Conservation (phyloP, 1,140 invertebrate genomes). For the Diachasmimorpha longicaudata region DNA sequence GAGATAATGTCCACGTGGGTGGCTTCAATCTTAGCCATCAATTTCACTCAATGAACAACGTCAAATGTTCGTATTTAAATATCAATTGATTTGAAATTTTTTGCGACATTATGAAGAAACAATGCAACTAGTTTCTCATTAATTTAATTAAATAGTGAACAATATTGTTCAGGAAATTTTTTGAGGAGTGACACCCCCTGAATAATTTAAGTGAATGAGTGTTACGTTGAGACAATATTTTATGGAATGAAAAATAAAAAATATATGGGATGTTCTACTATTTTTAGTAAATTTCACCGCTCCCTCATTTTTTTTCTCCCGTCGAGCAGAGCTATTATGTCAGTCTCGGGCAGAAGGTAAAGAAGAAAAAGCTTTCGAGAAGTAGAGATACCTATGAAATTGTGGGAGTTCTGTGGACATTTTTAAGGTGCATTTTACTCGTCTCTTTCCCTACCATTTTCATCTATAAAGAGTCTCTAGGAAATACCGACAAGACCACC, state of each 20-base stretch:
- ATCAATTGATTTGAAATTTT: not conserved
- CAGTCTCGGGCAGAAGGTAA: not conserved
- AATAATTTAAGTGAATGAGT: not conserved
- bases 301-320: not conserved
- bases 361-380: not conserved
- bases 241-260: not conserved
- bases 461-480: slow-evolving; percentile 6
- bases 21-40: slow-evolving; percentile 15
- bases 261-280: too few relatives aligned
- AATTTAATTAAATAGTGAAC: too few relatives aligned
- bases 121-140: not conserved
- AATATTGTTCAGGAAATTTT: too few relatives aligned
- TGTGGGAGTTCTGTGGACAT: not conserved
- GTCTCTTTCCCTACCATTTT: slow-evolving; percentile 22
- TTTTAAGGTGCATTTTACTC: slow-evolving; percentile 7
- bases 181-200: too few relatives aligned
- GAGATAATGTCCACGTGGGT: slow-evolving; percentile 10
- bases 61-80: not conserved
- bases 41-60: slow-evolving; percentile 14
- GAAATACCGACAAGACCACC: not conserved
- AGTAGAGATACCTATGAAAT: not conserved
- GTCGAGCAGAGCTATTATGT: not conserved
- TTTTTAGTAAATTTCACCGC: not conserved
- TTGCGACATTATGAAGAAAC: not conserved
- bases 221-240: too few relatives aligned